phyloP scores from a whole-genome alignment of 2,113 vertebrate species.

The Triplophysa tibetana region DNA sequence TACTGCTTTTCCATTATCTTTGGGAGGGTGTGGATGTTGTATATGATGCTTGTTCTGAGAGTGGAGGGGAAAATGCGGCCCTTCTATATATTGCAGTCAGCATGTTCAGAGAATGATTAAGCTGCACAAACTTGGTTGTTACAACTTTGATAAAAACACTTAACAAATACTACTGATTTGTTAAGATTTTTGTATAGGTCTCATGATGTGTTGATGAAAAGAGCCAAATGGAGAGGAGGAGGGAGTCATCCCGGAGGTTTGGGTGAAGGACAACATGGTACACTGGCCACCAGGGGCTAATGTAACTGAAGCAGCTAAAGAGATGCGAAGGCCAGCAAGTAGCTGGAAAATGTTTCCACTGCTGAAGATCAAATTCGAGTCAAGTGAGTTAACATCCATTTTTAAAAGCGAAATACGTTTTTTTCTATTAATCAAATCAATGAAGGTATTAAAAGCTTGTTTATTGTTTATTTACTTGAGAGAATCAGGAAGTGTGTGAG shows the following conservation, averaged over 20 bases:
- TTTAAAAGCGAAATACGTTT: not conserved
- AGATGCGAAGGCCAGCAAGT: conserved; percentile 15
- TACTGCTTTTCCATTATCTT: conserved; percentile 19
- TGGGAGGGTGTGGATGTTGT: conserved; percentile 31
- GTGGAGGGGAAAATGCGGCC: conserved; percentile 5
- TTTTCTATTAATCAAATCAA: not conserved
- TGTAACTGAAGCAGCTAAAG: conserved; percentile 1
- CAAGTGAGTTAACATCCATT: not conserved
- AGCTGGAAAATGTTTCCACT: conserved; percentile 27
- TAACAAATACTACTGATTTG: not conserved
- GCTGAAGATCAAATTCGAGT: not conserved
- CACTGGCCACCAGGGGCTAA: conserved; percentile 23
- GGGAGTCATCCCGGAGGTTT: conserved; percentile 24
- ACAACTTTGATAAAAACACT: not conserved
- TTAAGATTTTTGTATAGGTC: not conserved
- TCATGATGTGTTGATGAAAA: conserved; percentile 1
- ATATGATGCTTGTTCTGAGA: conserved; percentile 26
- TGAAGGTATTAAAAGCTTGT: not conserved
- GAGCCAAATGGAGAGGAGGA: conserved; percentile 36
- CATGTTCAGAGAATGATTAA: conserved; percentile 17
- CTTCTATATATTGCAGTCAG: conserved; percentile 27
- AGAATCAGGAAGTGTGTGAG: not conserved
- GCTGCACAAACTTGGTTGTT: too few species aligned
- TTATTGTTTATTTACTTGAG: not conserved
- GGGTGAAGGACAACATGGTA: conserved; percentile 24